Base-by-base conservation (phyloP, 2,888 invertebrate species). In the Chorisops tibialis region DNA sequence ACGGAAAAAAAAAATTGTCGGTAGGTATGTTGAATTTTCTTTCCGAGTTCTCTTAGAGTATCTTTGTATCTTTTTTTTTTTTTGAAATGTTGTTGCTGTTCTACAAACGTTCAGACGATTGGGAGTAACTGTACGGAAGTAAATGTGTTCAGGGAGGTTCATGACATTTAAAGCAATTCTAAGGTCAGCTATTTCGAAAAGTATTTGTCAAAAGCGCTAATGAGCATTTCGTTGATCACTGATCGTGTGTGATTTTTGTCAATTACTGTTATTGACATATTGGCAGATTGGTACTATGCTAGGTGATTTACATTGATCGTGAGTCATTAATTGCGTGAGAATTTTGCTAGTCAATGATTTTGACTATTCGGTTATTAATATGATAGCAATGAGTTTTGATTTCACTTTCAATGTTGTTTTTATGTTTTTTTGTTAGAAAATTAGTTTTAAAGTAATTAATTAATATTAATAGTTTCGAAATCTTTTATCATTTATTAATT, bases 321-420 rank as follows among this genome's bases (percentile, higher is more conserved):
- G 52, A 39, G 11, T 52, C 38, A 52, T 52, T 19, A 39, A 30
- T 50, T 18, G 38, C 38, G 52, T 38, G 52, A 52, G 52, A 52
- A 50, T 2, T 50, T 22, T 18, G 11, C 3, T 35, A 4, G 6
- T 14, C 7, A 48, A 37, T n/a, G n/a, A n/a, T n/a, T n/a, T n/a
- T 30, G 30, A 7, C 30, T 30, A 30, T 30, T 30, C 2, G 30
- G n/a, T 30, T 30, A 30, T 41, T 16, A 12, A 41, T 14, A 6
- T 41, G 7, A n/a, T 41, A 6, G 41, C 6, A n/a, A 16, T 16
- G 41, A 4, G n/a, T n/a, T 41, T 41, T 12, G 6, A 41, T 41
- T 50, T 14, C 35, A 50, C 14, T 35, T 50, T 35, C 14, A 9
- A 30, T 35, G 24, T 30, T 3, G 24, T 2, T 35, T 16, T 50